Conservation (phyloP, 2,888 invertebrate species). For the Selenia dentaria region DNA sequence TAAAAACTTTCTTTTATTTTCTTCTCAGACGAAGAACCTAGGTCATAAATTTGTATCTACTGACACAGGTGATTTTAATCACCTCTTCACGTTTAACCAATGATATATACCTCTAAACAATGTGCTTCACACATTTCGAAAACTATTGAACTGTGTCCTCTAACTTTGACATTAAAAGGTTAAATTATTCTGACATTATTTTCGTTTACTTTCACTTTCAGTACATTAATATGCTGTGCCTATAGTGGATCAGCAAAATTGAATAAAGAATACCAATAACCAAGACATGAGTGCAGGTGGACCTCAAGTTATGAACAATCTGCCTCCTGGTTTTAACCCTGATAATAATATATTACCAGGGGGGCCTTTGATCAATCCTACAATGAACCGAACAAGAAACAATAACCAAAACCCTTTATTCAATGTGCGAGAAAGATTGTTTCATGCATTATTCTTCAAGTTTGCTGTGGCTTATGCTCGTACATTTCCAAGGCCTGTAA, state of each 20-base stretch:
- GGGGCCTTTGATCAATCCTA: constrained; percentile 80
- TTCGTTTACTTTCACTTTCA: constrained; percentile 59
- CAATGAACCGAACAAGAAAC: constrained; percentile 81
- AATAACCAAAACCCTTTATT: constrained; percentile 91
- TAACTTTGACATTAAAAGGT: constrained; percentile 57
- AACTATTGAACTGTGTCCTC: constrained; percentile 49
- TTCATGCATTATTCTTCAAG: constrained; percentile 97
- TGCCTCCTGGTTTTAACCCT: constrained; percentile 77
- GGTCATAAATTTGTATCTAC: too few species aligned
- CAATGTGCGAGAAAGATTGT: constrained; percentile 95
- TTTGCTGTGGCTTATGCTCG: constrained; percentile 96
- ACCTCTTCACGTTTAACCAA: too few species aligned
- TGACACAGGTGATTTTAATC: too few species aligned
- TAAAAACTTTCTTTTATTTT: constrained; percentile 23
- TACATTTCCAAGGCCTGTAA: constrained; percentile 92
- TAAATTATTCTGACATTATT: constrained; percentile 35
- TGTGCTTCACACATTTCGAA: constrained; percentile 19
- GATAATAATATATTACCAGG: constrained; percentile 82
- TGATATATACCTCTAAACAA: constrained; percentile 1
- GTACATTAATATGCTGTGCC: constrained; percentile 54
- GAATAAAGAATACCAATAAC: constrained; percentile 5
- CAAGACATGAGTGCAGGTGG: constrained; percentile 66
- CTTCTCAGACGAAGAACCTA: too few species aligned
- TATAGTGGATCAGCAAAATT: constrained; percentile 20
- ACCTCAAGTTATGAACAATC: constrained; percentile 67